These are phyloP conservation scores for Pelobates fuscus DNA, from an alignment of 2,113 vertebrate genomes.

Conservation along the genomic window DNA sequence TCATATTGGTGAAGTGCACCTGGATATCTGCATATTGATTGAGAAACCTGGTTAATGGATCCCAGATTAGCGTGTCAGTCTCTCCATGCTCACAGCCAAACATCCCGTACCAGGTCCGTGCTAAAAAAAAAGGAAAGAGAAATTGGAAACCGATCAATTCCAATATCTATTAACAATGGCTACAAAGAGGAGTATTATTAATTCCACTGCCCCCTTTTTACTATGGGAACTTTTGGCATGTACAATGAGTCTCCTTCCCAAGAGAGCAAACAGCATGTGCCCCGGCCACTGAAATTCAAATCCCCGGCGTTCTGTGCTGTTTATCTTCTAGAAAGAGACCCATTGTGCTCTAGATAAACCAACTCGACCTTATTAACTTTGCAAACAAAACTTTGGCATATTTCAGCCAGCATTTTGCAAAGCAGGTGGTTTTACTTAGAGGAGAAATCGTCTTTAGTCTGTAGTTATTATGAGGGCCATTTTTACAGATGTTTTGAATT, in stretches of 20 bases:
- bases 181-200: conserved; percentile 21
- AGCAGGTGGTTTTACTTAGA: conserved; percentile 23
- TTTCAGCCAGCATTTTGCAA: conserved; percentile 20
- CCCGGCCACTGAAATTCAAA: conserved; percentile 14
- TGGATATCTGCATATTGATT: no score
- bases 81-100: not conserved
- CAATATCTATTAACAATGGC: conserved; percentile 1
- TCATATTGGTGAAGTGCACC: no score
- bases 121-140: not conserved
- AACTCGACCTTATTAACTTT: conserved; percentile 12
- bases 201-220: not conserved
- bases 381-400: conserved; percentile 22
- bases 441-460: not conserved
- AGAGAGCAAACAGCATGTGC: conserved; percentile 15
- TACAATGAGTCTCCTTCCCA: not conserved
- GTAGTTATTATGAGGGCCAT: no score
- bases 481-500: no score
- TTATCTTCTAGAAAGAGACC: conserved; percentile 7
- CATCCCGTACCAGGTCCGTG: not conserved
- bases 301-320: conserved; percentile 7
- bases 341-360: conserved; percentile 20
- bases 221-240: conserved; percentile 18
- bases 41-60: no score
- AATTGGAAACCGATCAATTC: conserved; percentile 11
- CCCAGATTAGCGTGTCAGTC: not conserved